Conservation (phyloP, 1,140 invertebrate species). For the Neodiprion fabricii region DNA sequence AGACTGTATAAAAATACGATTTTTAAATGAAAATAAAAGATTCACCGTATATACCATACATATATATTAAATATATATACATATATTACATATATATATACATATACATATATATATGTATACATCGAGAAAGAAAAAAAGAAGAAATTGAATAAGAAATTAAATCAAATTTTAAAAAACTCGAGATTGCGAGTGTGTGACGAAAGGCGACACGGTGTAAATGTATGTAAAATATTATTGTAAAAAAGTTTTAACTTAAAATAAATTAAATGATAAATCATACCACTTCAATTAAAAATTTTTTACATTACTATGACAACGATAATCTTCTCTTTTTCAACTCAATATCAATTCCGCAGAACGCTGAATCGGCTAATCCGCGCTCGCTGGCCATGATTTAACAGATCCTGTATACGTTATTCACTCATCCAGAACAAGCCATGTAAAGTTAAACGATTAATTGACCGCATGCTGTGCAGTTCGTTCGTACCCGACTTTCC, state of each 20-base stretch:
- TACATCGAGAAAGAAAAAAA: too few species aligned
- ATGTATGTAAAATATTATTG: slow-evolving; percentile 63
- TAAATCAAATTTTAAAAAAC: background rate
- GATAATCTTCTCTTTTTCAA: background rate
- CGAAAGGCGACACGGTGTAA: slow-evolving; percentile 46
- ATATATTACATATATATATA: slow-evolving; percentile 9
- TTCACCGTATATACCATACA: background rate
- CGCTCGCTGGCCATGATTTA: too few species aligned
- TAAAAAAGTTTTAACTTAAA: slow-evolving; percentile 64
- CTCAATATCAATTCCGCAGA: too few species aligned
- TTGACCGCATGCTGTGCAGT: background rate
- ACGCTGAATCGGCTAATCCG: too few species aligned
- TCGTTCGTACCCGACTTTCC: background rate
- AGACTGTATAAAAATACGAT: slow-evolving; percentile 52
- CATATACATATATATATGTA: background rate
- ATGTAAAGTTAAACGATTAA: background rate
- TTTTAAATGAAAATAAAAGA: slow-evolving; percentile 32
- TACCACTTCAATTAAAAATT: slow-evolving; percentile 28
- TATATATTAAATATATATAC: too few species aligned
- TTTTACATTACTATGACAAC: too few species aligned
- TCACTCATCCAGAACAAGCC: background rate
- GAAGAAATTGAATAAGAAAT: too few species aligned
- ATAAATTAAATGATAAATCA: slow-evolving; percentile 63
- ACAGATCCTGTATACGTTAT: background rate
- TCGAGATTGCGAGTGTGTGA: background rate